A percentile compares a stretch with the other conserved stretches of the same genome.
phyloP scores from a whole-genome alignment of 2,888 invertebrate genomes.

The Protophormia terraenovae region DNA sequence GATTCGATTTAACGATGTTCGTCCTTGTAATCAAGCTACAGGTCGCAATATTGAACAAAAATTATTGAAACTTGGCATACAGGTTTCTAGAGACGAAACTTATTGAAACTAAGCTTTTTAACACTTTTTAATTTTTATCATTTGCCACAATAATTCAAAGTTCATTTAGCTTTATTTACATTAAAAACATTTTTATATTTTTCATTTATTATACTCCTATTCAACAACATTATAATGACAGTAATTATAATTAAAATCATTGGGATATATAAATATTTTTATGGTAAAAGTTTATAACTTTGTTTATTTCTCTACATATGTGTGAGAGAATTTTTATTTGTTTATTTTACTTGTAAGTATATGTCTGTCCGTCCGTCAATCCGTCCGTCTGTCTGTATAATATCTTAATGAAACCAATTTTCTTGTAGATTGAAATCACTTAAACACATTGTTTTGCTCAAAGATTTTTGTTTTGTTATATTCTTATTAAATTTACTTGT shows the following conservation, averaged over 20 bases:
- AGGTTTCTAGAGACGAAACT: too few species aligned
- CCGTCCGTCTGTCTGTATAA: background rate
- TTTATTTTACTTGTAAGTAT: background rate
- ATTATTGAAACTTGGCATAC: too few species aligned
- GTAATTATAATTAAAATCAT: constrained; percentile 26
- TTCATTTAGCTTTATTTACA: background rate
- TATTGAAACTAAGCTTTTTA: too few species aligned
- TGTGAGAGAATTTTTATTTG: background rate
- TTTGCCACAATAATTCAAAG: background rate
- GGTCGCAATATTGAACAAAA: too few species aligned
- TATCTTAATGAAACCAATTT: constrained; percentile 35
- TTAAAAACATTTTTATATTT: background rate
- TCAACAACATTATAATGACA: background rate
- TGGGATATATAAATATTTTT: constrained; percentile 10
- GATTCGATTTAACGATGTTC: too few species aligned
- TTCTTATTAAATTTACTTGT: background rate
- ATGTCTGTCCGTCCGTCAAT: background rate
- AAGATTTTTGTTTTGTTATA: background rate
- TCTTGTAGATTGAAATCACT: constrained; percentile 28
- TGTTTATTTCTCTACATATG: constrained; percentile 34
- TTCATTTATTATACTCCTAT: background rate
- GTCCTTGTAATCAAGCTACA: too few species aligned
- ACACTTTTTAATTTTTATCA: too few species aligned
- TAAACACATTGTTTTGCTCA: constrained; percentile 3
- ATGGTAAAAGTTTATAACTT: constrained; percentile 45